Evolutionary conservation across 2,797 vertebrate species (phyloP).

Genomic region (Acanthopagrus latus): DNA sequence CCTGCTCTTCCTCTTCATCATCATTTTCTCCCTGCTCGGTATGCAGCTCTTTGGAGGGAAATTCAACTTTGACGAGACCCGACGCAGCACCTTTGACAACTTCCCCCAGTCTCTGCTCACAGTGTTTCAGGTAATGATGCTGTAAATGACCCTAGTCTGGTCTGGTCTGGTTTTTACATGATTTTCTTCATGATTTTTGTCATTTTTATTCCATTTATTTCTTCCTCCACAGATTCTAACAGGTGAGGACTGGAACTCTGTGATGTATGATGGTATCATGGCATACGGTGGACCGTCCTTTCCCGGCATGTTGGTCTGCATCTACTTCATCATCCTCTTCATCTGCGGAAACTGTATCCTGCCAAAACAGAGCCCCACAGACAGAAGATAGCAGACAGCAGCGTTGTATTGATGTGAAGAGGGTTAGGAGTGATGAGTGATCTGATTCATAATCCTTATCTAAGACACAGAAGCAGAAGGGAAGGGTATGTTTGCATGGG

Average conservation of each 20-base stretch:
- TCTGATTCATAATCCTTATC: not conserved
- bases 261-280: conserved; percentile 99
- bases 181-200: not conserved
- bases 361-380: not conserved
- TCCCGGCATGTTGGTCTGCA: conserved; percentile 99
- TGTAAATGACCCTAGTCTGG: not conserved
- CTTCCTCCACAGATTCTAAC: conserved; percentile 91
- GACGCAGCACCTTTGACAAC: conserved; percentile 98
- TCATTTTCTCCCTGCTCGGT: conserved; percentile 98
- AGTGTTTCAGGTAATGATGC: conserved; percentile 93
- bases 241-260: conserved; percentile 99
- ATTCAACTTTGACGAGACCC: conserved; percentile 98
- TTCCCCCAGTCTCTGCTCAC: conserved; percentile 99
- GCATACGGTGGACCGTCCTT: conserved; percentile 99
- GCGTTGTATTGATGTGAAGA: not conserved
- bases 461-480: conserved; percentile 16
- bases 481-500: not conserved
- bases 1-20: conserved; percentile 99
- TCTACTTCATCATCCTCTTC: conserved; percentile 99
- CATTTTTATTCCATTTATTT: not conserved
- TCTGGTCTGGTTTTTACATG: not conserved
- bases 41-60: conserved; percentile 99
- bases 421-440: conserved; percentile 8
- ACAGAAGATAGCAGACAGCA: not conserved
- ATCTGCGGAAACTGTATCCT: conserved; percentile 98